Percentiles rank a stretch among this genome's conserved stretches.
Evolutionary conservation across 2,113 vertebrate species (phyloP).

Genomic region (Thunnus thynnus): DNA sequence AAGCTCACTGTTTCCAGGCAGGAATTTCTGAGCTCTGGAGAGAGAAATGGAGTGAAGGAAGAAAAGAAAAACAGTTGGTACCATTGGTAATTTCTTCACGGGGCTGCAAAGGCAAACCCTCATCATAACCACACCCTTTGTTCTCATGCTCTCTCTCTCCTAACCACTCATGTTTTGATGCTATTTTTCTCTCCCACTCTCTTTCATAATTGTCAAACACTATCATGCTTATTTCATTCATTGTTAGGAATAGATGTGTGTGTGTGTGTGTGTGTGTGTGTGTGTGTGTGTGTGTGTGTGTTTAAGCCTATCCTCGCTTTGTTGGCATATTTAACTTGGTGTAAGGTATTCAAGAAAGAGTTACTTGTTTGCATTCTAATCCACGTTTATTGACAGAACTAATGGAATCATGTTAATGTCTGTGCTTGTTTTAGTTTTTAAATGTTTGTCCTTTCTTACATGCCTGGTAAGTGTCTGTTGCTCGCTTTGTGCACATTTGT

Average conservation of each 20-base stretch:
- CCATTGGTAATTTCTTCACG: conserved; percentile 39
- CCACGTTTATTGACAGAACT: conserved; percentile 42
- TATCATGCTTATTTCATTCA: background rate
- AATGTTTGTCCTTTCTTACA: conserved; percentile 11
- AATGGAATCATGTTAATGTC: conserved; percentile 29
- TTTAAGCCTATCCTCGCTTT: conserved; percentile 10
- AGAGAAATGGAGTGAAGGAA: conserved; percentile 23
- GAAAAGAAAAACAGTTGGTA: conserved; percentile 50
- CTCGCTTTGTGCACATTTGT: background rate
- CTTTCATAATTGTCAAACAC: background rate
- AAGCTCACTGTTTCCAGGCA: conserved; percentile 80
- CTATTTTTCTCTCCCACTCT: background rate
- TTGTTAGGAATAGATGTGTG: background rate
- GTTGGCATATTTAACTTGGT: background rate
- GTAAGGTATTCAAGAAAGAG: background rate
- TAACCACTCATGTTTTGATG: background rate
- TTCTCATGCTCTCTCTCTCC: background rate
- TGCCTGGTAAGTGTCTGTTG: conserved; percentile 4
- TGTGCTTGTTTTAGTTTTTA: background rate
- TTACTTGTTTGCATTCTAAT: background rate
- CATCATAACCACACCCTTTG: conserved; percentile 26
- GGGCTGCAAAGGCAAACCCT: conserved; percentile 24
- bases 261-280: no score
- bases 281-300: conserved; percentile 16
- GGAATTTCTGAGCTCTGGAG: conserved; percentile 49